Evolutionary conservation across 2,113 vertebrate genomes (phyloP).

Genomic region (Caranx ignobilis): DNA sequence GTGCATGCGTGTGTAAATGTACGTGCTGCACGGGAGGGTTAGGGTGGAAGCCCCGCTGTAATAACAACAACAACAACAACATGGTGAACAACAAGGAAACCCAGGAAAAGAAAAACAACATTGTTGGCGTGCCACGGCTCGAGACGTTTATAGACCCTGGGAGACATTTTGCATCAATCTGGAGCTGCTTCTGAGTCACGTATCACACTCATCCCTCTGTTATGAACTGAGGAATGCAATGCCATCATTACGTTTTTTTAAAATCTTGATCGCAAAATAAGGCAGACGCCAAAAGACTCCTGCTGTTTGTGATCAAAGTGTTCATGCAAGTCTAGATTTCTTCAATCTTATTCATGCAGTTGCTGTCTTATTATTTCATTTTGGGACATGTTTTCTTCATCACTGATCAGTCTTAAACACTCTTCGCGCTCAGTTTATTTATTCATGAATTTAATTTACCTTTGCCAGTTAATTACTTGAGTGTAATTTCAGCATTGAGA

Average conservation of each 20-base stretch:
- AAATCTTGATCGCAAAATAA: background rate
- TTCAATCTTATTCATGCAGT: background rate
- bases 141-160: constrained; percentile 29
- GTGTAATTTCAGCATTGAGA: constrained; percentile 30
- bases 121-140: constrained; percentile 38
- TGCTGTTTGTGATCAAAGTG: constrained; percentile 45
- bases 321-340: background rate
- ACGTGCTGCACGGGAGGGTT: background rate
- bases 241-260: background rate
- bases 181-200: constrained; percentile 4
- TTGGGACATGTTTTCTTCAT: constrained; percentile 3
- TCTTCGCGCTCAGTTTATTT: constrained; percentile 30
- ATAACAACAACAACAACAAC: constrained; percentile 54
- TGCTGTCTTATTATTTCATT: constrained; percentile 43
- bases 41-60: constrained; percentile 32
- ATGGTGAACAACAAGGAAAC: constrained; percentile 39
- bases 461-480: constrained; percentile 47
- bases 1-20: constrained; percentile 26
- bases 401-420: constrained; percentile 40
- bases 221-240: constrained; percentile 14
- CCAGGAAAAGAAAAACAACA: constrained; percentile 52
- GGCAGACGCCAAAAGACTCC: constrained; percentile 13
- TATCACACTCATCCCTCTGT: constrained; percentile 24
- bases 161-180: constrained; percentile 15
- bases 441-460: constrained; percentile 53